Evolutionary conservation across 1,140 invertebrate genomes (phyloP), one percentile per base, ranked within the genome.

Genomic region (Conus ventricosus): DNA sequence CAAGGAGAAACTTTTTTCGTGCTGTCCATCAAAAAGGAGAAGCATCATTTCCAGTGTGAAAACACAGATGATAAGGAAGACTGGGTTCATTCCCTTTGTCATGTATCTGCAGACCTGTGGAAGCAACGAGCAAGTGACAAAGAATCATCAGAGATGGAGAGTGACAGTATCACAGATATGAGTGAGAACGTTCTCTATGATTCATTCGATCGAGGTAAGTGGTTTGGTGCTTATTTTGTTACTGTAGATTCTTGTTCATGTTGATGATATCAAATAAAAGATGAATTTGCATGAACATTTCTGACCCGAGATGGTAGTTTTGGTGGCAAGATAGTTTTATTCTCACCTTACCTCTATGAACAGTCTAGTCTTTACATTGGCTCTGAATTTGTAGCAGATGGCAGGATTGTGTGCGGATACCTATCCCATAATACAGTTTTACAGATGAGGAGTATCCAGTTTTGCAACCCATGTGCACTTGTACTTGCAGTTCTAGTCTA

Each of bases 1-100:
- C 75, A 54, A 11, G 20, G 13, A 87, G 85, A 87, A 7, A 20
- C 63, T 4, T 55, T 53, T 76, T 88, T 89, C 51, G 82, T 84
- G 55, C 23, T 89, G 17, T 57, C 84, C 20, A 89, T 87, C 23
- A 89, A 76, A 55, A 87, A 84, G 51, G 85, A 89, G 67, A 89
- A 89, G 80, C 82, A 84, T 55, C 71, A 55, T 80, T 89, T 89
- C 57, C 27, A 39, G 39, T 75, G 39, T 8, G 39, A 88, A 20
- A 84, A 11, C 6, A 15, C 78, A 27, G 53, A 57, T 3, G 71
- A 84, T 10, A 86, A 75, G 51, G 87, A 88, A 20, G 63, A 54
- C 63, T 89, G 89, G 89, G 71, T 87, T n/a, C 51, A 51, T 13
- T 53, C 51, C 39, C 85, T 87, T 39, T 87, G 85, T 25, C 51